Base-by-base conservation (phyloP, 2,888 invertebrate species). In the Cantharis rufa region DNA sequence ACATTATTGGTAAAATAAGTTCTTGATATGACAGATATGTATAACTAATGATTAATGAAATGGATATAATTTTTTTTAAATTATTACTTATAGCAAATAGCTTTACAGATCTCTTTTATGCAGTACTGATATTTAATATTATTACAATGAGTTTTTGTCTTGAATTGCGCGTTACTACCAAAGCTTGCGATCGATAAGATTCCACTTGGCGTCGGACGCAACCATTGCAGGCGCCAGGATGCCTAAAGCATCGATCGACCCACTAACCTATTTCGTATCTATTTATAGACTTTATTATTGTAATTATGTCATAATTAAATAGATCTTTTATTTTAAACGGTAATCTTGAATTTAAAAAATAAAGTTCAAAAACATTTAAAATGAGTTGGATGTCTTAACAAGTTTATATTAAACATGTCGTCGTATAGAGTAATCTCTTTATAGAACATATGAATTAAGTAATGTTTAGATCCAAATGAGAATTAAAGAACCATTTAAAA, bases 161-260 rank as follows among this genome's bases (percentile, higher is more conserved):
- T n/a, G 48, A 48, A 48, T 48, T 48, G 48, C 48, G 48, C 48
- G n/a, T 48, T 48, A 48, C 48, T 68, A 69, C 69, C 62, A 21
- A 66, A 18, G 64, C 64, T 66, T 74, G 62, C 75, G 79, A 82
- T 82, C 82, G 81, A 82, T 82, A 82, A 77, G 78, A 75, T 79
- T 81, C 81, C 80, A 80, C 78, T 82, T 81, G 82, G 82, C 82
- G 81, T 79, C 81, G 82, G 82, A 66, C 71, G 78, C 74, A 48
- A 73, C 76, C 83, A 81, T 81, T 81, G 82, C 81, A 78, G 82
- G 81, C 82, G 82, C 81, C 82, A 79, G 81, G 81, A 81, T 81
- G 82, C 81, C 82, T 80, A 77, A 74, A 82, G 80, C 83, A 83
- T 83, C 82, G 83, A 83, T 83, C 81, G 83, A 82, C 83, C 83